Base-by-base conservation (phyloP, 2,888 invertebrate species). In the Rapana venosa region DNA sequence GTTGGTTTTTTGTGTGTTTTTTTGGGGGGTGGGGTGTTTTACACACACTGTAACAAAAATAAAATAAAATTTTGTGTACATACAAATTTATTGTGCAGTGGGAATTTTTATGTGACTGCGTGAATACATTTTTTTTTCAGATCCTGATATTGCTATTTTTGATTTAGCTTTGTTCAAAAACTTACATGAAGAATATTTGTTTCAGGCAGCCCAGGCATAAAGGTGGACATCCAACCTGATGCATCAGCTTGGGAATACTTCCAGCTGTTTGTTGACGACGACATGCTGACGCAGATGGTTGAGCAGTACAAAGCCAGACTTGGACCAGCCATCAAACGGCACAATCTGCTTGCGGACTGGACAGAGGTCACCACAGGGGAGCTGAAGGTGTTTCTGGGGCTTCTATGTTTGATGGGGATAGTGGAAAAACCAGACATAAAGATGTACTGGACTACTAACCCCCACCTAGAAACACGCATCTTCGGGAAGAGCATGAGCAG, bases 231-330 rank as follows among this genome's bases (percentile, higher is more conserved):
- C 8, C 11, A 11, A 26, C 36, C 81, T 0, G 81, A 81, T 36
- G 81, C 81, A 22, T 81, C 81, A 22, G 36, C 81, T 81, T 81
- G 79, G 81, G 84, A 84, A 0, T 85, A 58, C 30, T 58, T 85
- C 84, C 15, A 56, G 6, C n/a, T 84, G 0, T 84, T 84, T n/a
- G 26, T 84, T 20, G 84, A 30, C 30, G 84, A 84, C n/a, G 84
- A 56, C 13, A 56, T 58, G 58, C 30, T 84, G n/a, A 26, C 26
- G 8, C n/a, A n/a, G 15, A 56, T 87, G 32, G 87, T 87, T 22
- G 35, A 32, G 66, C 87, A 81, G 81, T 81, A 81, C 81, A 81
- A 81, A 36, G 36, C 81, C 8, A 36, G 36, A 0, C 22, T 47
- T 30, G 81, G 81, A 81, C 20, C 36, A 36, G 81, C 81, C 36